Base-by-base conservation (phyloP, 2,113 vertebrate species). In the Meles meles region DNA sequence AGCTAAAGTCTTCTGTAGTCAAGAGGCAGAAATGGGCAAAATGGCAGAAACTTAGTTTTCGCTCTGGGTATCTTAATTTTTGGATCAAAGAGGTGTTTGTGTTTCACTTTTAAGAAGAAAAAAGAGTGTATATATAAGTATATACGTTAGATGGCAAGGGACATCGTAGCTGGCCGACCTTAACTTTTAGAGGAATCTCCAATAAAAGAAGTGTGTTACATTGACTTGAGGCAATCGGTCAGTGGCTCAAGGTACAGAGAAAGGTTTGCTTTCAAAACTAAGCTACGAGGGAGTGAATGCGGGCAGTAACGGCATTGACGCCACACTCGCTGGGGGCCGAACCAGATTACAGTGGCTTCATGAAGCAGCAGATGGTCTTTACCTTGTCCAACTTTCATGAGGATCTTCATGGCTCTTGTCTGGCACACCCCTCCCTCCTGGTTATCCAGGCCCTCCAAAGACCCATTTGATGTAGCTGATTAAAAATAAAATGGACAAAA, bases 371-470 rank as follows among this genome's bases (percentile, higher is more conserved):
- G 91, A 82, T 94, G 96, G 96, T 99, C 99, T 99, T 99, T 99
- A 99, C 99, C 99, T 99, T 99, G 99, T 99, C 99, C 99, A 99
- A 99, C 99, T 99, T 99, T 99, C 99, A 99, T 99, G 99, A 99
- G 98, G 98, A 99, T 99, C 99, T 99, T 99, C 99, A 99, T 99
- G 99, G 99, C 99, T 99, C 99, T 99, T 98, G 99, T 99, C 99
- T 99, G 99, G 99, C 99, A 99, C 97, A 99, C 99, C 90, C 99
- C 99, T 97, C 99, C 99, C 98, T 99, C 99, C 99, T 99, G 99
- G 99, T 99, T 99, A 99, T 99, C 99, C 98, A 99, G 99, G 98
- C 99, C 99, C 98, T 99, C 99, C 99, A 99, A 99, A 98, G 99
- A 99, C 98, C 99, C 99, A 98, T 99, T 99, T 95, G 99, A 99